Conservation (phyloP, 2,888 invertebrate genomes). For the Hirtodrosophila histrioides region DNA sequence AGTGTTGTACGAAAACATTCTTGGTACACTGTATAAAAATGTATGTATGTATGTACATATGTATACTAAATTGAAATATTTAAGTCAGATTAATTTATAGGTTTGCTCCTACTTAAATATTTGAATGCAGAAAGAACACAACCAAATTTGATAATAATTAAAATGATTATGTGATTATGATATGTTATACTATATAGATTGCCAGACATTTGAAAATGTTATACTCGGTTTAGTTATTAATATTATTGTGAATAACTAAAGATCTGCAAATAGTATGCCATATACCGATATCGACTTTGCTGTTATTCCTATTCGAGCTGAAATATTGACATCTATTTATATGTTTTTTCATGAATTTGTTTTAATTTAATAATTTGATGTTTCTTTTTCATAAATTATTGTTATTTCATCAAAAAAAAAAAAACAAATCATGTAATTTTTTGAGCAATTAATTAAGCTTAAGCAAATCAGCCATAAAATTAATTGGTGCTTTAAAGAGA, state of each 20-base stretch:
- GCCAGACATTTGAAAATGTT: background rate
- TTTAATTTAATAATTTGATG: constrained; percentile 1
- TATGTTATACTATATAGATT: background rate
- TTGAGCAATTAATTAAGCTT: constrained; percentile 52
- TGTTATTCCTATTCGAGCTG: constrained; percentile 8
- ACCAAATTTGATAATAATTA: too few relatives aligned
- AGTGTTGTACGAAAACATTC: too few relatives aligned
- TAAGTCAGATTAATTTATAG: too few relatives aligned
- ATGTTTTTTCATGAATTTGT: constrained; percentile 13
- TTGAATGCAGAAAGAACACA: too few relatives aligned
- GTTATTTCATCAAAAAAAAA: constrained; percentile 1
- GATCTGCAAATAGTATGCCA: background rate
- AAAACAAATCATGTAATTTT: background rate
- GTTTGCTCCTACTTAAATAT: too few relatives aligned
- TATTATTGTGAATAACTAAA: too few relatives aligned
- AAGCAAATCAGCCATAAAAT: constrained; percentile 69
- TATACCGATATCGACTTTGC: constrained; percentile 2
- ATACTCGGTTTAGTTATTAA: too few relatives aligned
- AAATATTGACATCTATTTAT: constrained; percentile 5
- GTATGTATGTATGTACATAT: too few relatives aligned
- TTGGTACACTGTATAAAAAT: too few relatives aligned
- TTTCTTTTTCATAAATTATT: constrained; percentile 2
- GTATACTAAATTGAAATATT: too few relatives aligned
- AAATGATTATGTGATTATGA: background rate
- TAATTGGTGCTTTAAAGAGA: constrained; percentile 76